Base-by-base conservation (phyloP, 2,797 vertebrate genomes). In the Adelosebastes latens region DNA sequence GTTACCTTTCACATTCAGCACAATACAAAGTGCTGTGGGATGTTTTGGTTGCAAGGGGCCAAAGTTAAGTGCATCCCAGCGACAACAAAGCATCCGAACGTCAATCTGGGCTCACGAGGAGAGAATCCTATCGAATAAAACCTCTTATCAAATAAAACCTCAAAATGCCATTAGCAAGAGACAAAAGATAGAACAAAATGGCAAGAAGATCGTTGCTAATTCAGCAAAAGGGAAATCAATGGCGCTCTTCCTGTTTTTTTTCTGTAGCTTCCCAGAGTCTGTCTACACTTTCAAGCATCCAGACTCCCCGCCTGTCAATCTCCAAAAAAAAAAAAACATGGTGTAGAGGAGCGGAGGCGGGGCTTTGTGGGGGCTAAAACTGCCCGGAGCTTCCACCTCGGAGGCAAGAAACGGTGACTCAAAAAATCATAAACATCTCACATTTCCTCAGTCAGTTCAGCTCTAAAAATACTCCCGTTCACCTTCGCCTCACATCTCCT, bases 381-480 rank as follows among this genome's bases (percentile, higher is more conserved):
- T 74, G 81, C 82, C 82, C 69, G 22, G 68, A 78, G 80, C 78
- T 76, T 22, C 42, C 3, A 66, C 80, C 83, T 67, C 76, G 16
- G 27, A 77, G 82, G 75, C 61, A 16, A 88, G 69, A 90, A 91
- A 78, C 39, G 77, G 59, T 72, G 56, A 66, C 85, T 88, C 72
- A 73, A 76, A 68, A 85, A 84, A 88, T 89, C 87, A 90, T 84
- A 89, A 95, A 93, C 87, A 93, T 83, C 69, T 91, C 90, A 84
- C 83, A 90, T 76, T 91, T 93, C 88, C 80, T 86, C 72, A 59
- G 71, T 89, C 77, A 77, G 88, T 82, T 88, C 80, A 36, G 82
- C 86, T 92, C 91, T 93, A 95, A 94, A 95, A 94, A 95, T 94
- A 95, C 78, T 67, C 72, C 42, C 8, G 69, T 62, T 84, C 52